These are phyloP conservation scores for Trimorus sp. DNA, from an alignment of 2,888 invertebrate species.

Conservation along the genomic window DNA sequence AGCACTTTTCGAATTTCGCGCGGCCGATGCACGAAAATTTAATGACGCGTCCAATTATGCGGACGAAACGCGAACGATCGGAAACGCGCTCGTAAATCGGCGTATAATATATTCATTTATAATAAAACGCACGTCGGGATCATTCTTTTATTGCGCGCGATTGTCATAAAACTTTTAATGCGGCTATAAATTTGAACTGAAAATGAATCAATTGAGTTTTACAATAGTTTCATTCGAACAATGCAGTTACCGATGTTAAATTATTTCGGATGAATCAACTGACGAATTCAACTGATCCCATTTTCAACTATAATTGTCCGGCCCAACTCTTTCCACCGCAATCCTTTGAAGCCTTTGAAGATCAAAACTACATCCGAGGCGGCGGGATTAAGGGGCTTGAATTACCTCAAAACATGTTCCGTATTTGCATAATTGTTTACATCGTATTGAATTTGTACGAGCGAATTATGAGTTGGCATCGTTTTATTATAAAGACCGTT, in stretches of 20 bases:
- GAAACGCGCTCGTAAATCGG: constrained; percentile 23
- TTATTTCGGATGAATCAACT: constrained; percentile 59
- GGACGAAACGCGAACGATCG: not conserved
- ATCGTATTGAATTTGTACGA: no score
- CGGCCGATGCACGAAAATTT: constrained; percentile 21
- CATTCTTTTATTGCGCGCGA: constrained; percentile 27
- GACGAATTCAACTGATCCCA: constrained; percentile 50
- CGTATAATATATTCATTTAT: constrained; percentile 36
- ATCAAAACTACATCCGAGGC: constrained; percentile 30
- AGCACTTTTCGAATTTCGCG: constrained; percentile 7
- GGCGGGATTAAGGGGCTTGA: constrained; percentile 4
- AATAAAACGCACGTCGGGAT: constrained; percentile 39
- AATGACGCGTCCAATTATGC: constrained; percentile 4
- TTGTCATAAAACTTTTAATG: constrained; percentile 58
- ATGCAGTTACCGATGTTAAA: constrained; percentile 57
- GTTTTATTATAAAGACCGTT: no score
- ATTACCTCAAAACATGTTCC: constrained; percentile 3
- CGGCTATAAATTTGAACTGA: constrained; percentile 51
- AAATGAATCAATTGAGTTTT: constrained; percentile 60
- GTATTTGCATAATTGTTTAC: not conserved
- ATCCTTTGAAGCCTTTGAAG: constrained; percentile 39
- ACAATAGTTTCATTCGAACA: constrained; percentile 57
- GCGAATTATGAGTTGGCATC: no score
- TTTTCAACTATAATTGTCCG: constrained; percentile 52
- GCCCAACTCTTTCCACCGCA: constrained; percentile 45